A percentile compares a stretch with the other conserved stretches of the same genome.
These are phyloP conservation scores for Bembecia ichneumoniformis DNA, from an alignment of 2,888 invertebrate genomes.

Conservation along the genomic window DNA sequence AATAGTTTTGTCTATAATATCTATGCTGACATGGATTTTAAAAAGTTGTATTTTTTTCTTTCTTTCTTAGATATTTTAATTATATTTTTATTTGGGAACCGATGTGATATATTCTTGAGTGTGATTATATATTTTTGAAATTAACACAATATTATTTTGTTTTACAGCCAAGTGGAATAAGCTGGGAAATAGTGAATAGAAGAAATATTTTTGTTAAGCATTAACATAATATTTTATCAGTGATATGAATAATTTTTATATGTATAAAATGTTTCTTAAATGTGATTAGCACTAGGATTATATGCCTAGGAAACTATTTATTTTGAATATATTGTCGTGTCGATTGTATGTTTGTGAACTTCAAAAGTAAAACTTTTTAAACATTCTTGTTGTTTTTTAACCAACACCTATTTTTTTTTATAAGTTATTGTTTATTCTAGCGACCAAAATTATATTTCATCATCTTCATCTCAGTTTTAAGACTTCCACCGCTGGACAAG, in stretches of 20 bases:
- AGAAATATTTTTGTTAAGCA: conserved; percentile 42
- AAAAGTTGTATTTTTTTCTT: too few relatives aligned
- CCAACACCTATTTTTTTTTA: too few relatives aligned
- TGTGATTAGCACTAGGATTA: not conserved
- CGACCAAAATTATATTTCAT: too few relatives aligned
- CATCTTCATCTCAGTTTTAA: too few relatives aligned
- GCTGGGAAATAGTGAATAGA: conserved; percentile 8
- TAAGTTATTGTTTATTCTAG: too few relatives aligned
- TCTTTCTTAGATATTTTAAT: too few relatives aligned
- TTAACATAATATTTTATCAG: conserved; percentile 29
- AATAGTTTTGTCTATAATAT: too few relatives aligned
- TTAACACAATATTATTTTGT: conserved; percentile 9
- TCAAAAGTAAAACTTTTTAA: not conserved
- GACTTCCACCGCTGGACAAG: too few relatives aligned
- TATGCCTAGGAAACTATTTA: not conserved
- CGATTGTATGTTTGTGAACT: not conserved
- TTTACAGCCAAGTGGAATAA: conserved; percentile 59
- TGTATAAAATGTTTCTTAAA: not conserved
- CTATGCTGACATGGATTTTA: too few relatives aligned
- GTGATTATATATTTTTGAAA: too few relatives aligned
- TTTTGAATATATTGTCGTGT: not conserved
- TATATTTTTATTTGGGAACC: too few relatives aligned
- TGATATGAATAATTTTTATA: conserved; percentile 18
- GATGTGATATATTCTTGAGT: too few relatives aligned
- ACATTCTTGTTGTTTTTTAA: not conserved